Base-by-base conservation (phyloP, 2,113 vertebrate genomes). In the Alligator sinensis region DNA sequence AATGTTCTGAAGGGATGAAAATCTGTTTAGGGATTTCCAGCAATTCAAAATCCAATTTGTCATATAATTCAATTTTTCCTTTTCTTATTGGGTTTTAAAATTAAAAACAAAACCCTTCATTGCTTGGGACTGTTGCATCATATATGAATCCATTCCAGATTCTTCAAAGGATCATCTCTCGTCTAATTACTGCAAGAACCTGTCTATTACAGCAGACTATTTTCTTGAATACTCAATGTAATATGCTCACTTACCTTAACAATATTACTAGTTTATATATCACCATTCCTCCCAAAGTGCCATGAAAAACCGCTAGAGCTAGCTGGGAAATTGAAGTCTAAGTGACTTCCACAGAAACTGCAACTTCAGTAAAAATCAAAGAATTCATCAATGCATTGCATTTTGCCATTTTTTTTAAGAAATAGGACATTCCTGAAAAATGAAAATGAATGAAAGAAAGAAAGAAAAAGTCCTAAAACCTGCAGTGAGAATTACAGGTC, bases 11-110 rank as follows among this genome's bases (percentile, higher is more conserved):
- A 88, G 25, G 76, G 91, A 95, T 55, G 25, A 77, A 95, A 92
- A 89, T 91, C 64, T 92, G 24, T 81, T 93, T 47, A 91, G 80
- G 55, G 94, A 38, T 93, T 96, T 94, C 82, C n/a, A 96, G 75
- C 34, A 96, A 92, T 81, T 94, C 80, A 95, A 92, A 96, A 96
- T 66, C 84, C 80, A 83, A 77, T 47, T 95, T 96, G 21, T 84
- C 76, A 96, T 88, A 74, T 21, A 87, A 58, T n/a, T 87, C 88
- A 4, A 1, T 74, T 74, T 85, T 21, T 80, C 81, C 61, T 13
- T 89, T 84, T 59, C 82, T 86, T 79, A 92, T 8, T 19, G 77
- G 92, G 94, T 14, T 82, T 84, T 6, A 76, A 89, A 96, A 90
- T 77, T 9, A 80, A 80, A 91, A 87, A 76, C 2, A 79, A 84